phyloP scores from a whole-genome alignment of 2,113 vertebrate genomes.

The Psilopogon haemacephalus region DNA sequence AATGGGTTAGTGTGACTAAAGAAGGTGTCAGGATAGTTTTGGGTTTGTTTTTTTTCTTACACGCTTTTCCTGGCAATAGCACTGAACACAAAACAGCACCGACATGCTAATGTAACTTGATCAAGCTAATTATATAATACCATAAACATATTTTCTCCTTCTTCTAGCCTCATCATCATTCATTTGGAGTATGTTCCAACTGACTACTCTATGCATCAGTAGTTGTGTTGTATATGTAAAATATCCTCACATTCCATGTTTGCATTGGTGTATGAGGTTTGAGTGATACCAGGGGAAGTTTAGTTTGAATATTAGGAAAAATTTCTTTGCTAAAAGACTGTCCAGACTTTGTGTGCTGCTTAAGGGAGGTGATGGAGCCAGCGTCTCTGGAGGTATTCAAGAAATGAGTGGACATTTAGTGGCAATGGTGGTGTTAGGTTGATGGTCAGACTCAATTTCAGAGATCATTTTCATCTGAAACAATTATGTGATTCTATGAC shows the following conservation, averaged over 20 bases:
- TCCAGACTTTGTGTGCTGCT: too few relatives aligned
- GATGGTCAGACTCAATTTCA: too few relatives aligned
- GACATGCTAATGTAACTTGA: constrained; percentile 52
- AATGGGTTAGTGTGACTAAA: constrained; percentile 10
- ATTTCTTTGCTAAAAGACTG: too few relatives aligned
- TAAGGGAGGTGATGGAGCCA: too few relatives aligned
- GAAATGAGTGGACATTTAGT: too few relatives aligned
- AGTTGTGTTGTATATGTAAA: constrained; percentile 36
- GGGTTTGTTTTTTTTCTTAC: constrained; percentile 31
- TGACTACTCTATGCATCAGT: constrained; percentile 41
- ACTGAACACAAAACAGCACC: constrained; percentile 12
- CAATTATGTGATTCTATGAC: too few relatives aligned
- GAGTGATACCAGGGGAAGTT: too few relatives aligned
- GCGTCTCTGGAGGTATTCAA: too few relatives aligned
- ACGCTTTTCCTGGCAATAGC: constrained; percentile 29
- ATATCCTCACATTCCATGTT: constrained; percentile 30
- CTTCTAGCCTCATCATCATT: constrained; percentile 56
- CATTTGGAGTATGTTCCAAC: constrained; percentile 30
- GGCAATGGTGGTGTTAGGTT: too few relatives aligned
- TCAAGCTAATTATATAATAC: constrained; percentile 46
- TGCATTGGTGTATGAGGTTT: background rate
- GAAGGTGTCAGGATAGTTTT: constrained; percentile 13
- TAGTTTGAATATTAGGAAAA: too few relatives aligned
- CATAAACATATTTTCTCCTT: constrained; percentile 21
- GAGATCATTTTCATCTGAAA: too few relatives aligned